Percentiles rank a stretch among this genome's conserved stretches.
Evolutionary conservation across 2,797 vertebrate genomes (phyloP).

Genomic region (Anguilla anguilla): DNA sequence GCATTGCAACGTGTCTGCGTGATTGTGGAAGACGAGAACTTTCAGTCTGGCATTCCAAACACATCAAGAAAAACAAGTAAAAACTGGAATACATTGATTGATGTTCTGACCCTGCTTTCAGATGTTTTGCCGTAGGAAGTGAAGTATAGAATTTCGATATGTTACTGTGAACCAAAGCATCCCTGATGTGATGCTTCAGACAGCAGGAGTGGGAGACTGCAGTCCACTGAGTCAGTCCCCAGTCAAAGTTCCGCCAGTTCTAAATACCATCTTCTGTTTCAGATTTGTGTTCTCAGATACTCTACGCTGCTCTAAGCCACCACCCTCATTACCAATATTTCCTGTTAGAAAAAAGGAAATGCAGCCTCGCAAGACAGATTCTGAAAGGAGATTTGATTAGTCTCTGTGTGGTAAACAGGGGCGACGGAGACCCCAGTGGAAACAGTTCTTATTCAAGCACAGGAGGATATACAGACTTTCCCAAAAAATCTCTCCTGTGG

Average conservation of each 20-base stretch:
- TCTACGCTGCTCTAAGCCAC: not conserved
- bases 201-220: not conserved
- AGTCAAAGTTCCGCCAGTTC: not conserved
- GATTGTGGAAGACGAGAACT: not conserved
- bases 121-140: not conserved
- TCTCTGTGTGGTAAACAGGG: not conserved
- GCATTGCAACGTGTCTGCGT: not conserved
- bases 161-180: not conserved
- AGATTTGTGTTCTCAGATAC: not conserved
- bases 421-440: not conserved
- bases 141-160: conserved; percentile 8
- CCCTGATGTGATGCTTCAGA: conserved; percentile 9
- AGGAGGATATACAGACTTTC: not conserved
- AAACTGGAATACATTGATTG: conserved; percentile 7
- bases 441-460: not conserved
- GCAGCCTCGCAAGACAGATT: not conserved
- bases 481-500: not conserved
- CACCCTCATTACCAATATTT: not conserved
- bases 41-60: not conserved
- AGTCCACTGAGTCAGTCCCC: not conserved
- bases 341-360: not conserved
- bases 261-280: not conserved
- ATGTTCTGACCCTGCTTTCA: not conserved
- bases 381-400: not conserved
- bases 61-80: not conserved